Evolutionary conservation across 2,888 invertebrate species (phyloP), one percentile per base, ranked within the genome.

Genomic region (Trichopria drosophilae): DNA sequence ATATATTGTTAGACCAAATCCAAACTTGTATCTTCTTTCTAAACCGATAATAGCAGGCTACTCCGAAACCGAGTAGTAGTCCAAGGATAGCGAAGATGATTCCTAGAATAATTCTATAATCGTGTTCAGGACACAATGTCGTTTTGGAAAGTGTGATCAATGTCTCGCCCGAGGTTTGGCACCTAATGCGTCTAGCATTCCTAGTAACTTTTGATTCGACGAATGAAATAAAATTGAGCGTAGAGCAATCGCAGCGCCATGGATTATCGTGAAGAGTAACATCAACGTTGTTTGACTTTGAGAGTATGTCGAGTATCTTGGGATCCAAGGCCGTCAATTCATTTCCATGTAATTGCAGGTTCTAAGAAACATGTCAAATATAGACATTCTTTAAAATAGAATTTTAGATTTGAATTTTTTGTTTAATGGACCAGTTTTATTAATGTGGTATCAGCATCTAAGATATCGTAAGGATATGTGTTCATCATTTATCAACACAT

Each of bases 21-120:
- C 85, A 88, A 3, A 87, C 81, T 67, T 86, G 86, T 40, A 88
- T 80, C 64, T 84, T 82, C 23, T 75, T 75, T 57, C 84, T 79
- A 51, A 78, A 80, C 4, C 76, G 75, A 58, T 79, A 81, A 64
- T 80, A 82, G 1, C 81, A 53, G 0, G 77, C 76, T 0, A 77
- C 77, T 0, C 78, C 51, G 1, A 72, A 55, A 7, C 81, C 81
- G 1, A 79, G 41, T 0, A 78, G 54, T 5, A 83, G 61, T 6
- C 80, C 80, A 4, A 79, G 51, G 1, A 79, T 45, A 0, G 78
- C 79, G 61, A 18, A 62, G n/a, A n/a, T n/a, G n/a, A n/a, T n/a
- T n/a, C n/a, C n/a, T n/a, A n/a, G 3, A 34, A 6, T 3, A 50
- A 6, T 1, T 53, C 34, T 7, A 55, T 29, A 13, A n/a, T n/a